These are phyloP conservation scores for Trichacis sp. DNA, from an alignment of 2,888 invertebrate genomes.

Conservation along the genomic window DNA sequence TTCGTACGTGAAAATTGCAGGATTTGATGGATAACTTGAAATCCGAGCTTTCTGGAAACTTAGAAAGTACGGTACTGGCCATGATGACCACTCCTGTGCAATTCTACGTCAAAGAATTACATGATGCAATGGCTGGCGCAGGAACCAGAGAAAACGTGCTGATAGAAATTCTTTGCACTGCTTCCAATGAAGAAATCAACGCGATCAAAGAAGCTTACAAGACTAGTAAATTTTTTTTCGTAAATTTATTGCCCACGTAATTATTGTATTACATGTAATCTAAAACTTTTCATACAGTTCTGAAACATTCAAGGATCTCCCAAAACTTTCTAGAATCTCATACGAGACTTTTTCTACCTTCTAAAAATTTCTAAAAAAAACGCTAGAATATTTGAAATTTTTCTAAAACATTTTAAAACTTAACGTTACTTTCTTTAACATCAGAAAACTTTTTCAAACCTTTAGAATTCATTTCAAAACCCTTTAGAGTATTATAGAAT, in stretches of 20 bases:
- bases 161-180: not conserved
- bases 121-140: not conserved
- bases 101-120: not conserved
- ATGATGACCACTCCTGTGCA: not conserved
- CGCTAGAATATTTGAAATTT: too few species aligned
- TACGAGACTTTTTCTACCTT: not conserved
- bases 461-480: too few species aligned
- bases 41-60: not conserved
- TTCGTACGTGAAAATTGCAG: too few species aligned
- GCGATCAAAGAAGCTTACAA: not conserved
- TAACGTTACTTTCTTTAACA: too few species aligned
- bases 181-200: not conserved
- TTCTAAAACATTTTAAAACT: too few species aligned
- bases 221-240: not conserved
- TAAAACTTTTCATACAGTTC: too few species aligned
- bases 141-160: not conserved
- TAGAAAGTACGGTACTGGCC: not conserved
- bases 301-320: too few species aligned
- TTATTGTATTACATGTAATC: not conserved
- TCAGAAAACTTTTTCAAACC: too few species aligned
- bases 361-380: not conserved
- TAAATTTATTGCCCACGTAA: not conserved
- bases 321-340: not conserved
- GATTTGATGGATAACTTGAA: too few species aligned
- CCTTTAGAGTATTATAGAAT: too few species aligned